Evolutionary conservation across 53 echinoderm and acorn worm genomes (phyloP).

Genomic region (Echinometra lucunter): DNA sequence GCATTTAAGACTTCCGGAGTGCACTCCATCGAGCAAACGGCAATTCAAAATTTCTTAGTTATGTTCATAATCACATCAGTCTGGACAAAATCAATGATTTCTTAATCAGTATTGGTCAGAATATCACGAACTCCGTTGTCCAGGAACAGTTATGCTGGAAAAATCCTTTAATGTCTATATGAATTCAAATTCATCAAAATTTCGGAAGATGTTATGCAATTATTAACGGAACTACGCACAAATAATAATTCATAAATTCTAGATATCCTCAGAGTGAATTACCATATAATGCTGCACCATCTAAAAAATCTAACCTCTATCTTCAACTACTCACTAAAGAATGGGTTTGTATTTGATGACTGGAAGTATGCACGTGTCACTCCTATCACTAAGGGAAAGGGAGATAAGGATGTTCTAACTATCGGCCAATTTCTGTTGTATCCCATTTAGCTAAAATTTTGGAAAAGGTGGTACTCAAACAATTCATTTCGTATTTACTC

Average conservation of each 20-base stretch:
- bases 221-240: neutral
- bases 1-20: neutral
- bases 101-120: neutral
- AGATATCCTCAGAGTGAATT: neutral
- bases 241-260: neutral
- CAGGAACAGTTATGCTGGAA: no score
- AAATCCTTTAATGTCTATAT: no score
- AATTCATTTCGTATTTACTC: neutral
- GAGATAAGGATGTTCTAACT: conserved; percentile 2
- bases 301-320: neutral
- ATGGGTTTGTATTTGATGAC: conserved; percentile 3
- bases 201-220: neutral
- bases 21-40: neutral
- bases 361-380: conserved; percentile 31
- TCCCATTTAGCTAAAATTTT: neutral
- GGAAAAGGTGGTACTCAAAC: neutral
- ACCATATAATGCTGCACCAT: neutral
- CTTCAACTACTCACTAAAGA: neutral
- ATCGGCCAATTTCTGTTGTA: conserved; percentile 55
- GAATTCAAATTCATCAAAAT: neutral
- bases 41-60: neutral
- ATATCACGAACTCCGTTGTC: neutral
- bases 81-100: neutral
- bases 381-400: conserved; percentile 43
- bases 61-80: neutral